Evolutionary conservation across 2,888 invertebrate species (phyloP).

Genomic region (Sisyra terminalis): DNA sequence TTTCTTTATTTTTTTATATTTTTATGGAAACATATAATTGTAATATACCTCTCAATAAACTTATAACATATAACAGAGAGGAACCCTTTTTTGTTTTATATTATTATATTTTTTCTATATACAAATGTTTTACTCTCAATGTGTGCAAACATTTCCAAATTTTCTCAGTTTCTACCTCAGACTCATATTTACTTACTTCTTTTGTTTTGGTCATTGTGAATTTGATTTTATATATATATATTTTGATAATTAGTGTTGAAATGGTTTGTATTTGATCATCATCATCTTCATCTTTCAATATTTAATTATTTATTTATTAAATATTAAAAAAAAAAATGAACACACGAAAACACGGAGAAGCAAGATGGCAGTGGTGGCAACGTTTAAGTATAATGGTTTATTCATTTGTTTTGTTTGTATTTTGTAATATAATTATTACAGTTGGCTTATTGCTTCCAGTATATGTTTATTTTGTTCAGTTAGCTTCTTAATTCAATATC

Average conservation of each 20-base stretch:
- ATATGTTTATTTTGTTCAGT: neutral
- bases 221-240: neutral
- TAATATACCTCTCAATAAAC: no score
- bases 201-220: neutral
- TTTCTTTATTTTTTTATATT: no score
- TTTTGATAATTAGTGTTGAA: neutral
- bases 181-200: neutral
- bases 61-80: no score
- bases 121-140: no score
- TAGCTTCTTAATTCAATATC: neutral
- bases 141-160: no score
- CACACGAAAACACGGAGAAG: slow-evolving; percentile 6
- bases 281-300: neutral
- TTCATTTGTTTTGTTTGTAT: neutral
- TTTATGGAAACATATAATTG: no score
- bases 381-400: slow-evolving; percentile 6
- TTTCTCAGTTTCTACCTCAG: no score
- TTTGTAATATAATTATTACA: neutral
- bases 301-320: neutral
- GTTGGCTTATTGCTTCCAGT: neutral
- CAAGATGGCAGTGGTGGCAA: slow-evolving; percentile 7
- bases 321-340: neutral
- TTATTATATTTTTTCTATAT: neutral
- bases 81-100: no score
- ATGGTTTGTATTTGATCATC: neutral